Evolutionary conservation across 2,888 invertebrate species (phyloP), one percentile per base, ranked within the genome.

Genomic region (Conops quadrifasciatus): DNA sequence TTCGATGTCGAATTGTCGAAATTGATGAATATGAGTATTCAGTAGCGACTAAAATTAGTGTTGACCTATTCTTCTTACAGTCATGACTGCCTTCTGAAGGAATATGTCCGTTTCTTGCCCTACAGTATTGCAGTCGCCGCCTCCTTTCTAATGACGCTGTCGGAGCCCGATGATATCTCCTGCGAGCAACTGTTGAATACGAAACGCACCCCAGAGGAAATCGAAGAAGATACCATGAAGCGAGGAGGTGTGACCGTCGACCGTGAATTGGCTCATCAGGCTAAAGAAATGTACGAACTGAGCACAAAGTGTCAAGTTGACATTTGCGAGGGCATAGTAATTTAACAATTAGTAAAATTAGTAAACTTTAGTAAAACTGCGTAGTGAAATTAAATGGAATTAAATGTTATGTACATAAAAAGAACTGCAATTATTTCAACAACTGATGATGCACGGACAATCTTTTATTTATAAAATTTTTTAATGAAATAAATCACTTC

Each of bases 211-310:
- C 30, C 73, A 0, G 76, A 79, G 11, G 75, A 79, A 69, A 59
- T 79, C 0, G 71, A 75, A 4, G n/a, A 77, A 1, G 74, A 74
- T 1, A 45, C 71, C 0, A 45, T 78, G 73, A 68, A 43, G 0
- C 74, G 77, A 19, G 86, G 86, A 3, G 86, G 86, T 1, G 83
- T 83, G 36, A 56, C 74, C 1, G 79, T 82, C 0, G 79, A 86
- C 73, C 77, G 75, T 0, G 86, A 86, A 71, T 47, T 85, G 43
- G 78, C 84, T 0, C 78, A 82, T 62, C 81, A 85, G 69, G 62
- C 82, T 0, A 80, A 72, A 67, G 83, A 85, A 72, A 70, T 85
- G 60, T 81, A 79, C 71, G 81, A 83, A 1, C 69, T 85, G 0
- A 77, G 79, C 67, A 67, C 70, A 4, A 43, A 71, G 30, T 72